Evolutionary conservation across 2,113 vertebrate species (phyloP).

Genomic region (Brachyhypopomus gauderio): DNA sequence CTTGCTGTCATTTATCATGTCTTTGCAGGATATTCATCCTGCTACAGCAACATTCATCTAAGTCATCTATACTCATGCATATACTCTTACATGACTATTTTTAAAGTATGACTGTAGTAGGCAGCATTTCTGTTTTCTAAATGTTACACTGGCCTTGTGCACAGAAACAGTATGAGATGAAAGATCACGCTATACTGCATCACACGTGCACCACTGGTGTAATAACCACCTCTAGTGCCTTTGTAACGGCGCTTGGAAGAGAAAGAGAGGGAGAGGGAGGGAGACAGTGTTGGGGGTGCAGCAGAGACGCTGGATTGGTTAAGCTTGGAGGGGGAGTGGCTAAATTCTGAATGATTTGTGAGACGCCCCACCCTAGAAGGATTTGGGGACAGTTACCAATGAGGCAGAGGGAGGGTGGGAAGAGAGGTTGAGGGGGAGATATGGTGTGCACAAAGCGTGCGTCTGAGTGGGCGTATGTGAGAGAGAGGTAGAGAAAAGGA

Average conservation of each 20-base stretch:
- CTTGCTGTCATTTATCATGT: not conserved
- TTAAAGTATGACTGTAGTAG: not conserved
- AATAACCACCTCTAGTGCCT: conserved; percentile 75
- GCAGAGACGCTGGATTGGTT: conserved; percentile 63
- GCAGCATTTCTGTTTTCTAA: not conserved
- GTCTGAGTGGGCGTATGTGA: conserved; percentile 46
- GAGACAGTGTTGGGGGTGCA: conserved; percentile 50
- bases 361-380: conserved; percentile 56
- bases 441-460: conserved; percentile 49
- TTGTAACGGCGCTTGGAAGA: conserved; percentile 56
- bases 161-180: conserved; percentile 35
- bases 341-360: conserved; percentile 66
- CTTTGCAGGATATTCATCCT: not conserved
- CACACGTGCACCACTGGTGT: conserved; percentile 63
- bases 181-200: conserved; percentile 64
- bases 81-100: not conserved
- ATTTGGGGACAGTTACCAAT: conserved; percentile 65
- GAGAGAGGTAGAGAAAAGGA: conserved; percentile 30
- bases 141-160: conserved; percentile 34
- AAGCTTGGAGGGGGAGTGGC: conserved; percentile 61
- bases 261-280: conserved; percentile 8
- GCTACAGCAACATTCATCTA: too few species aligned
- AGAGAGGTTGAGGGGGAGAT: conserved; percentile 51
- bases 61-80: not conserved
- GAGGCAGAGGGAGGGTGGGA: conserved; percentile 58